Base-by-base conservation (phyloP, 2,888 invertebrate species). In the Oscheius sp. region DNA sequence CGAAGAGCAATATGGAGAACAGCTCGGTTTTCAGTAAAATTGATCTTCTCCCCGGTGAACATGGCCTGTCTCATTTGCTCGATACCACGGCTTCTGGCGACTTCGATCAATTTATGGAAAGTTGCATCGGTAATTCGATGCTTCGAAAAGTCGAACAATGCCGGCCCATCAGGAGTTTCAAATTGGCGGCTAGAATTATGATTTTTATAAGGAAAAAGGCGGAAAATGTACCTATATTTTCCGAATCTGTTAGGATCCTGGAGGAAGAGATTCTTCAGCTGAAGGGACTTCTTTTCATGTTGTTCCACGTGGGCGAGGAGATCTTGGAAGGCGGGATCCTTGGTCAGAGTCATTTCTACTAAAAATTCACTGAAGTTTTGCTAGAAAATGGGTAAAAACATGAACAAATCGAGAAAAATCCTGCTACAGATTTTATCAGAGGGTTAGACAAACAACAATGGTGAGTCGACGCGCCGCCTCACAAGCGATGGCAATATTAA, bases 121-220 rank as follows among this genome's bases (percentile, higher is more conserved):
- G 93, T 92, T 75, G 93, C 93, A 23, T 93, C 92, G 86, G 94
- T 93, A 75, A 99, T 91, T 56, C 95, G 92, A 90, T 99, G 99
- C 91, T 99, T 99, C 16, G 98, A 98, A 90, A 93, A 99, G 90
- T 99, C 99, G 85, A 99, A 89, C 49, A 99, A 91, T 85, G 98
- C 93, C 29, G 94, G 93, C 7, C 97, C 97, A 91, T 95, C 95
- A 6, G 94, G 94, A 0, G 95, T 95, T 45, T 91, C 89, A 73
- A 96, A 89, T 69, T 91, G 92, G 77, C 94, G 90, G 89, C 95
- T 95, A 23, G 13, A 58, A 61, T 58, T 23, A 27, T 27, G 12
- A 43, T n/a, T n/a, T n/a, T n/a, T n/a, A n/a, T n/a, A n/a, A n/a
- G n/a, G n/a, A n/a, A n/a, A n/a, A n/a, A n/a, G 35, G 5, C 3